A percentile compares a stretch with the other conserved stretches of the same genome.
phyloP scores from a whole-genome alignment of 2,113 vertebrate species.

The Hymenochirus boettgeri region DNA sequence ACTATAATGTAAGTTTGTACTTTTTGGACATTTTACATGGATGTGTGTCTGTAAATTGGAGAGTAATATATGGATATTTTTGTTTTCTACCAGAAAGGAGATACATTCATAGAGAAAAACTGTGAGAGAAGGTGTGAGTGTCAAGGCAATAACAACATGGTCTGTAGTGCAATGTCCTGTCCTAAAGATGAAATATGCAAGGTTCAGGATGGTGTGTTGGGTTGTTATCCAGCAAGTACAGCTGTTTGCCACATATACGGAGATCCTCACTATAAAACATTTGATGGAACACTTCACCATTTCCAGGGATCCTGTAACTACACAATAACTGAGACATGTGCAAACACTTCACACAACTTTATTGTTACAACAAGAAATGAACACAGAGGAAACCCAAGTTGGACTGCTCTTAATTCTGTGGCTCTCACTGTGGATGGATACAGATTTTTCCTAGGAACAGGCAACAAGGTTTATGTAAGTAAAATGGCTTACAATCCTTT shows the following conservation, averaged over 20 bases:
- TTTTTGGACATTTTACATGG: no score
- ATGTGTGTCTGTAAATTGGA: no score
- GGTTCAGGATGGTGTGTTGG: conserved; percentile 52
- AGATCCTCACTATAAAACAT: conserved; percentile 70
- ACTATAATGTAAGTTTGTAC: conserved; percentile 48
- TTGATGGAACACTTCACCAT: conserved; percentile 58
- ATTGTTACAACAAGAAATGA: conserved; percentile 60
- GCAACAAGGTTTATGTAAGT: conserved; percentile 69
- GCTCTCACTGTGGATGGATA: conserved; percentile 57
- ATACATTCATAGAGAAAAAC: conserved; percentile 51
- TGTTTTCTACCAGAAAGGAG: conserved; percentile 58
- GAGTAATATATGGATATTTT: not conserved
- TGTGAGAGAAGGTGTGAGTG: conserved; percentile 67
- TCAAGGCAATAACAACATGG: conserved; percentile 49
- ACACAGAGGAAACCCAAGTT: conserved; percentile 51
- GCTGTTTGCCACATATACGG: conserved; percentile 66
- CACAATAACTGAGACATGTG: conserved; percentile 65
- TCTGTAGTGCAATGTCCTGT: conserved; percentile 59
- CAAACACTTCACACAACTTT: conserved; percentile 56
- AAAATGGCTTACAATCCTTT: conserved; percentile 33
- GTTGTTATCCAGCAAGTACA: conserved; percentile 56
- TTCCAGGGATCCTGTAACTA: conserved; percentile 70
- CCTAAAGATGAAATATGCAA: conserved; percentile 62
- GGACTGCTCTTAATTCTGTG: conserved; percentile 68
- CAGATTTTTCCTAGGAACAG: conserved; percentile 57